Percentiles rank a stretch among this genome's conserved stretches.
These are phyloP conservation scores for Pelecanus crispus DNA, from an alignment of 2,113 vertebrate genomes.

Conservation along the genomic window DNA sequence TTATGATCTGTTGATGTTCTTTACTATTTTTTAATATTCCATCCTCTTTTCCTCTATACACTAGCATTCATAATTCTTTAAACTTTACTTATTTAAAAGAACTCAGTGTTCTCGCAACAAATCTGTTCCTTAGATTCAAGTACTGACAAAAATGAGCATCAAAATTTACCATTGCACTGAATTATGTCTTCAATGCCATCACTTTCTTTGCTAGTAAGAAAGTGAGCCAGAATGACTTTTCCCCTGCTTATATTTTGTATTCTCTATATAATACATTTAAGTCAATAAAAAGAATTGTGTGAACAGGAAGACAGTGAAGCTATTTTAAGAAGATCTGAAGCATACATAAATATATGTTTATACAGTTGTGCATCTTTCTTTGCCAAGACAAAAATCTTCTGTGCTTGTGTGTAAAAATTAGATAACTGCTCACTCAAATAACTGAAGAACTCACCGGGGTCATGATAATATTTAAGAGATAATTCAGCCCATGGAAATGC, in stretches of 20 bases:
- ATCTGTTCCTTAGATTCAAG: not conserved
- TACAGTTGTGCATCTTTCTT: not conserved
- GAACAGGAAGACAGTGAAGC: not conserved
- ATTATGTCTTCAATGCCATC: not conserved
- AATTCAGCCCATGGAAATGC: not conserved
- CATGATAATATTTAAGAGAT: not conserved
- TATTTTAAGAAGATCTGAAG: not conserved
- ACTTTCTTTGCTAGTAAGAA: not conserved
- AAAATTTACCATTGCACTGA: not conserved
- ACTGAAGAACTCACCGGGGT: not conserved
- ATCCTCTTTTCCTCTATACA: not conserved
- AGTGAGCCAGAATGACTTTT: not conserved
- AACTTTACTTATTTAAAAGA: not conserved
- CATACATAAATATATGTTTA: not conserved
- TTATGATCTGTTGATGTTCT: not conserved
- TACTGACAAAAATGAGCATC: not conserved
- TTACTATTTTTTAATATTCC: not conserved
- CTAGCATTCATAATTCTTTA: not conserved
- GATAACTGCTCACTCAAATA: not conserved
- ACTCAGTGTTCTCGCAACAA: not conserved
- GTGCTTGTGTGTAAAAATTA: not conserved
- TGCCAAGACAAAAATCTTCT: not conserved
- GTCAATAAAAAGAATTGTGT: not conserved
- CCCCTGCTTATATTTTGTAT: not conserved
- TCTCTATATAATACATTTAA: not conserved